Base-by-base conservation (phyloP, 2,888 invertebrate species). In the Melanostoma scalare region DNA sequence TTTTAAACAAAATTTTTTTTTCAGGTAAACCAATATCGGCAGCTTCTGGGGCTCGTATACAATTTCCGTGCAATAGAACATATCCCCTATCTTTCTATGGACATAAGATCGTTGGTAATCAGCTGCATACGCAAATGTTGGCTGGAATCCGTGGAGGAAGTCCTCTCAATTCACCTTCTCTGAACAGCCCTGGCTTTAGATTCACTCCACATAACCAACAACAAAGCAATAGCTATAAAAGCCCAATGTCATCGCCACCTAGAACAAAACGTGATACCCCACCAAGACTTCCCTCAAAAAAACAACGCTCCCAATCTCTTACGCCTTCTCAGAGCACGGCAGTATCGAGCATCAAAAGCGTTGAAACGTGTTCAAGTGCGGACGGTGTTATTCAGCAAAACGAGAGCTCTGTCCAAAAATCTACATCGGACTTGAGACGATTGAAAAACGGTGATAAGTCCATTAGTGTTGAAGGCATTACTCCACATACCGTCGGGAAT, bases 31-130 rank as follows among this genome's bases (percentile, higher is more conserved):
- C 97, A 0, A 96, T 98, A 88, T 98, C 98, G 1, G 94, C 94
- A 4, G 96, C 96, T 0, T 98, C 97, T 1, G 97, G 97, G 0
- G 98, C 98, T 0, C 93, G 96, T 67, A 97, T 98, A 77, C 95
- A 95, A 87, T 95, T 94, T 82, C 98, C 98, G 0, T 95, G 96
- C 85, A 96, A 97, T 87, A 93, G 98, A 77, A 93, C 94, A 88
- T 94, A 95, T 87, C 96, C 97, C 0, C 90, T 96, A 3, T 95
- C 95, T 3, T 95, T 95, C 88, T 96, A 95, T 88, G 94, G 93
- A 87, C 90, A 93, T 82, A 94, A 93, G 87, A 94, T 94, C 88
- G 93, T 90, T 89, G 92, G 87, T 92, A 92, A 90, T 85, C 89
- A 91, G 86, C 80, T 92, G 89, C 89, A 90, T 89, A 87, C 89